Evolutionary conservation across 1,140 invertebrate species (phyloP).

Genomic region (Probaryconus sp.): DNA sequence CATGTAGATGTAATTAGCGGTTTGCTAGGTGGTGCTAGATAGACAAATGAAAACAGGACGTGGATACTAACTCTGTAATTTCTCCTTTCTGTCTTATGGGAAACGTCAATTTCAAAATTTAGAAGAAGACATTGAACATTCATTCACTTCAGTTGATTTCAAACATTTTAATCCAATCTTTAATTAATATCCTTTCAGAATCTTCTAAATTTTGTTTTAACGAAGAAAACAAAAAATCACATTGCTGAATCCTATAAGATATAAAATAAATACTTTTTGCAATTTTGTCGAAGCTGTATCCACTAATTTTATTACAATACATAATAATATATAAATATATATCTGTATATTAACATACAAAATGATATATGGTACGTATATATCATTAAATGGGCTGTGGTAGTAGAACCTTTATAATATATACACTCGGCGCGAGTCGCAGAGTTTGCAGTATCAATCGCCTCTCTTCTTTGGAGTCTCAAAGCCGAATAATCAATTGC

Average conservation of each 20-base stretch:
- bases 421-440: slow-evolving; percentile 45
- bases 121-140: no score
- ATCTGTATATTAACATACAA: slow-evolving; percentile 56
- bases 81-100: not conserved
- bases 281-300: slow-evolving; percentile 31
- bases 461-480: no score
- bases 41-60: slow-evolving; percentile 5
- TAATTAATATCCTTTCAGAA: no score
- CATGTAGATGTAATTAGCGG: slow-evolving; percentile 5
- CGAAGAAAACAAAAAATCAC: no score
- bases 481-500: slow-evolving; percentile 8
- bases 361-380: slow-evolving; percentile 66
- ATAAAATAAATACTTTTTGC: not conserved
- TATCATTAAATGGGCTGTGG: slow-evolving; percentile 77
- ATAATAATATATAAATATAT: slow-evolving; percentile 61
- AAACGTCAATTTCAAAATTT: no score
- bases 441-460: no score
- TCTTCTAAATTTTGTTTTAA: no score
- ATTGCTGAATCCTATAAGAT: no score
- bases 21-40: not conserved
- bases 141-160: no score
- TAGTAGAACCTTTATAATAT: slow-evolving; percentile 72
- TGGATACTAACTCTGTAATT: slow-evolving; percentile 21
- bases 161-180: no score
- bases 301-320: slow-evolving; percentile 62